Percentiles rank a stretch among this genome's conserved stretches.
Conservation (phyloP, 2,888 invertebrate species). For the Keiferia lycopersicella region DNA sequence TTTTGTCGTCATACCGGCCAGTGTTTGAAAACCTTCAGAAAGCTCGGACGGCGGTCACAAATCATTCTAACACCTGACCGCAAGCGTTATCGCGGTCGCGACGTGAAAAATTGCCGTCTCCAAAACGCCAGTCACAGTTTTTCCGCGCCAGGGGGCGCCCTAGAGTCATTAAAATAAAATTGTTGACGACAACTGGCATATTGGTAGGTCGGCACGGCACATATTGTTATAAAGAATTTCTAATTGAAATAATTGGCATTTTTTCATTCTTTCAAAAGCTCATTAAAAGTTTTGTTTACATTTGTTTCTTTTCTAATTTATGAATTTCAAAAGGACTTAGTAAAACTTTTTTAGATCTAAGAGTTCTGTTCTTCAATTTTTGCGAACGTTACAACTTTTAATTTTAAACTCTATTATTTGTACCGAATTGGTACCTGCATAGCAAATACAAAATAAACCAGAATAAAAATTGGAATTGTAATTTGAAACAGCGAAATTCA, state of each 20-base stretch:
- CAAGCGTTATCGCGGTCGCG: conserved; percentile 64
- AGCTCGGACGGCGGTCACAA: conserved; percentile 58
- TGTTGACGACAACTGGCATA: conserved; percentile 64
- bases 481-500: conserved; percentile 2
- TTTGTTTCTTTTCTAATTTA: conserved; percentile 9
- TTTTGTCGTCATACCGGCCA: conserved; percentile 26
- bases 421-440: neutral
- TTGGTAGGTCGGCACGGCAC: conserved; percentile 27
- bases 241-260: conserved; percentile 46
- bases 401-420: neutral
- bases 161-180: conserved; percentile 66
- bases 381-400: neutral
- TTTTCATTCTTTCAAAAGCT: conserved; percentile 24
- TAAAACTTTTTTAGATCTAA: neutral
- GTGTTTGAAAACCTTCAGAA: conserved; percentile 48
- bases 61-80: conserved; percentile 78
- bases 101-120: conserved; percentile 77
- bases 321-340: neutral
- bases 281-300: conserved; percentile 17
- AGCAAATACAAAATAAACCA: too few species aligned
- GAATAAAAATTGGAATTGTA: neutral
- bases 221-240: conserved; percentile 31
- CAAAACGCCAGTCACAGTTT: conserved; percentile 62
- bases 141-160: conserved; percentile 59
- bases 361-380: neutral